Evolutionary conservation across 2,113 vertebrate species (phyloP).

Genomic region (Nesoenas mayeri): DNA sequence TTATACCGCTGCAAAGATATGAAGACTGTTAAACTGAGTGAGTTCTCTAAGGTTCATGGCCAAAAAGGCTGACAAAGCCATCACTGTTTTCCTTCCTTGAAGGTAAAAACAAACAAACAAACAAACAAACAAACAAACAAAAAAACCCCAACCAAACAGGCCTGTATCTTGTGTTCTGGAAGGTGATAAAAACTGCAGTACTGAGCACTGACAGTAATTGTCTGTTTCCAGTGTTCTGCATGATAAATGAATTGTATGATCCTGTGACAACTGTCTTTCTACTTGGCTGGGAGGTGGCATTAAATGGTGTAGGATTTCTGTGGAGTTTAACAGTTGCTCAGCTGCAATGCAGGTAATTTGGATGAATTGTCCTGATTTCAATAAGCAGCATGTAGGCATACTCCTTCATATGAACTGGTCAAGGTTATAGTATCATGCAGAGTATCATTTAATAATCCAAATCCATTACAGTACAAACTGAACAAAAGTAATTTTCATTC

Average conservation of each 20-base stretch:
- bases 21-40: constrained; percentile 42
- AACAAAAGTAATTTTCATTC: not conserved
- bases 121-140: not conserved
- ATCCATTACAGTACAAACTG: not conserved
- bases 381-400: not conserved
- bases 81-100: not conserved
- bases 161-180: constrained; percentile 9
- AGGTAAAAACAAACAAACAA: fast-evolving
- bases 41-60: constrained; percentile 49
- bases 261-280: constrained; percentile 31
- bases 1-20: constrained; percentile 48
- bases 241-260: constrained; percentile 51
- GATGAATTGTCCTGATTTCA: constrained; percentile 4
- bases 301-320: constrained; percentile 26
- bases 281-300: not conserved
- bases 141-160: not conserved
- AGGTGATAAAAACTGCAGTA: constrained; percentile 23
- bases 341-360: constrained; percentile 54
- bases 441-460: not conserved
- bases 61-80: constrained; percentile 30
- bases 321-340: constrained; percentile 24
- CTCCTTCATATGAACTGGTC: not conserved
- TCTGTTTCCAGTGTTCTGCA: constrained; percentile 23
- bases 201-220: constrained; percentile 45
- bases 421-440: not conserved